A percentile compares a stretch with the other conserved stretches of the same genome.
Conservation (phyloP, 2,113 vertebrate species). For the Smithornis capensis region DNA sequence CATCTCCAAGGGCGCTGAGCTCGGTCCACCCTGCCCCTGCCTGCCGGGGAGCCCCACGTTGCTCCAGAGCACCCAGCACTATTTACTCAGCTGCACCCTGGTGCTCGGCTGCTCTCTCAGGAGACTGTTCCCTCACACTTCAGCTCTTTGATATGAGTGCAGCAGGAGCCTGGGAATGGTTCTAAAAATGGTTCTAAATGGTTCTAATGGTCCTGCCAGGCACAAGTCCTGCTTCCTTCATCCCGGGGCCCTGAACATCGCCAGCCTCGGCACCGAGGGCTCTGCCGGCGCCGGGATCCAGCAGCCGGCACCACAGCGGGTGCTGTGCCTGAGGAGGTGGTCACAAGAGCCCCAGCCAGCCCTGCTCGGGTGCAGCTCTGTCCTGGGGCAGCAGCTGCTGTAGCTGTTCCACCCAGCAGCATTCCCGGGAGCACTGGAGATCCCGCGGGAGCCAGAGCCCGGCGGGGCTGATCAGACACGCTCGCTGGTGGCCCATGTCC, state of each 20-base stretch:
- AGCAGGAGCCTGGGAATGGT: neutral
- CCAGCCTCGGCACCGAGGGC: accelerated
- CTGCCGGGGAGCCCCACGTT: neutral
- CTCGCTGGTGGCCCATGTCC: neutral
- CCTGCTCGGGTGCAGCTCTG: accelerated
- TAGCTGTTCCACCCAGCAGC: neutral
- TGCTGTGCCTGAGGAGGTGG: neutral
- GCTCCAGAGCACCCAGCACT: neutral
- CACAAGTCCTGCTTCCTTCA: neutral
- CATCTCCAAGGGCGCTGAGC: neutral
- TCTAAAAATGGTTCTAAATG: too few species aligned
- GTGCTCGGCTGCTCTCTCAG: accelerated
- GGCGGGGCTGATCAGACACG: accelerated
- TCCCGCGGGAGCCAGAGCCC: neutral
- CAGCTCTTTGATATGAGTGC: neutral
- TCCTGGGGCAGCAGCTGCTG: too few species aligned
- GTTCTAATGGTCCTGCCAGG: too few species aligned
- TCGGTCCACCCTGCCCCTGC: neutral
- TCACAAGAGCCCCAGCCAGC: neutral
- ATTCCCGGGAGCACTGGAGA: accelerated
- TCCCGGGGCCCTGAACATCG: neutral
- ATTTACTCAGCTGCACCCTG: accelerated
- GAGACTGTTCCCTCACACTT: neutral
- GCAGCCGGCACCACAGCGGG: accelerated
- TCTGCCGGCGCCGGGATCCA: accelerated